These are phyloP conservation scores for Hippocampus mohnikei DNA, from an alignment of 2,113 vertebrate genomes.

Conservation along the genomic window DNA sequence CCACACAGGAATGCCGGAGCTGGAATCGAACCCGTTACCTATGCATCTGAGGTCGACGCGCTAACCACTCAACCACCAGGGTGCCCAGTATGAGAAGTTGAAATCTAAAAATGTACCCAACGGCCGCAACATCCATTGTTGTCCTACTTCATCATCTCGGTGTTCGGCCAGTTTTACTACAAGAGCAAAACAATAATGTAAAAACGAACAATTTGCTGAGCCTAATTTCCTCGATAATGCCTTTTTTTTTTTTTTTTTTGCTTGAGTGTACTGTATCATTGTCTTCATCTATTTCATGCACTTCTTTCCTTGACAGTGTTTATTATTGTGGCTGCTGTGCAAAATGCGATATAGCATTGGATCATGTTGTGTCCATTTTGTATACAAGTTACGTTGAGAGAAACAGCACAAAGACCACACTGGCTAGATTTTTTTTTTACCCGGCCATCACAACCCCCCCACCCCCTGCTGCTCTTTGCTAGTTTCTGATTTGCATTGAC, in stretches of 20 bases:
- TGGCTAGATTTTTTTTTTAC: slow-evolving; percentile 47
- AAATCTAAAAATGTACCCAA: not conserved
- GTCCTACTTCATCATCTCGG: not conserved
- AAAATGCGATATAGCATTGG: not conserved
- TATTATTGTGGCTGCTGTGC: not conserved
- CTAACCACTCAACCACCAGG: too few relatives aligned
- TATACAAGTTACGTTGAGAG: not conserved
- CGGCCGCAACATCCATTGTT: not conserved
- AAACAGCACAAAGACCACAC: slow-evolving; percentile 22
- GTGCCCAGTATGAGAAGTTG: not conserved
- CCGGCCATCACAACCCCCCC: slow-evolving; percentile 46
- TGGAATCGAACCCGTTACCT: too few relatives aligned
- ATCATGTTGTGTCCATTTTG: not conserved
- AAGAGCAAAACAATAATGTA: too few relatives aligned
- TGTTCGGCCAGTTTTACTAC: not conserved
- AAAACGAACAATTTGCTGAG: not conserved
- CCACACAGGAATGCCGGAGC: too few relatives aligned
- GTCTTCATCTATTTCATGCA: too few relatives aligned
- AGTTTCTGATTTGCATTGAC: slow-evolving; percentile 62
- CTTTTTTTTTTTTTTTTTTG: too few relatives aligned
- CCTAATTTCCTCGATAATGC: not conserved
- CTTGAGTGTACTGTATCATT: too few relatives aligned
- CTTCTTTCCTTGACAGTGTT: not conserved
- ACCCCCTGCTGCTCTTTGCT: slow-evolving; percentile 55
- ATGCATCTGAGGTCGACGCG: too few relatives aligned